These are phyloP conservation scores for Pteromalus puparum DNA, from an alignment of 1,140 invertebrate species.

Conservation along the genomic window DNA sequence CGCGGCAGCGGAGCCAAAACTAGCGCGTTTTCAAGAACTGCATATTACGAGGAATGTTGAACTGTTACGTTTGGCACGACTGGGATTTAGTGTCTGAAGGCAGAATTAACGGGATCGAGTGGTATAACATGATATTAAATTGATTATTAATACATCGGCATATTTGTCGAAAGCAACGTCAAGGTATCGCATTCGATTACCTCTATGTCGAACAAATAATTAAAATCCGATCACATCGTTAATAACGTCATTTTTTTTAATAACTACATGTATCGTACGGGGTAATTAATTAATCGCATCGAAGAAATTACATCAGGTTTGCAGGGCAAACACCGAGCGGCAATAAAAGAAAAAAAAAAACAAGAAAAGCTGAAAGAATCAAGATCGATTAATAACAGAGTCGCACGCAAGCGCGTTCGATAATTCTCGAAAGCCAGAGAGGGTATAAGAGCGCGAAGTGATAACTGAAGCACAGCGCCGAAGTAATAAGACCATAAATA, in stretches of 20 bases:
- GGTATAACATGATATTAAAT: not conserved
- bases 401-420: not conserved
- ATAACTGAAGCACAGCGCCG: constrained; percentile 19
- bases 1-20: not conserved
- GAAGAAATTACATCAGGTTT: constrained; percentile 20
- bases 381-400: constrained; percentile 19
- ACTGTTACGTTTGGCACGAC: not conserved
- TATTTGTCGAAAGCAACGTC: not conserved
- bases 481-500: constrained; percentile 48
- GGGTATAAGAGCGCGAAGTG: not conserved
- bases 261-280: not conserved
- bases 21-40: not conserved
- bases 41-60: not conserved
- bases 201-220: not conserved
- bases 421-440: constrained; percentile 20
- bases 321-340: not conserved
- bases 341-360: constrained; percentile 7
- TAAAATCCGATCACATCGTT: not conserved
- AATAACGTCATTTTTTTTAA: not conserved
- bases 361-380: not conserved
- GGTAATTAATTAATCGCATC: constrained; percentile 10
- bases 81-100: not conserved
- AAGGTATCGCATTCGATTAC: not conserved
- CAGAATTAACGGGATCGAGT: too few species aligned
- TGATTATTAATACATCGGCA: not conserved